phyloP scores from a whole-genome alignment of 1,140 invertebrate species.

The Zaprionus gabonicus region DNA sequence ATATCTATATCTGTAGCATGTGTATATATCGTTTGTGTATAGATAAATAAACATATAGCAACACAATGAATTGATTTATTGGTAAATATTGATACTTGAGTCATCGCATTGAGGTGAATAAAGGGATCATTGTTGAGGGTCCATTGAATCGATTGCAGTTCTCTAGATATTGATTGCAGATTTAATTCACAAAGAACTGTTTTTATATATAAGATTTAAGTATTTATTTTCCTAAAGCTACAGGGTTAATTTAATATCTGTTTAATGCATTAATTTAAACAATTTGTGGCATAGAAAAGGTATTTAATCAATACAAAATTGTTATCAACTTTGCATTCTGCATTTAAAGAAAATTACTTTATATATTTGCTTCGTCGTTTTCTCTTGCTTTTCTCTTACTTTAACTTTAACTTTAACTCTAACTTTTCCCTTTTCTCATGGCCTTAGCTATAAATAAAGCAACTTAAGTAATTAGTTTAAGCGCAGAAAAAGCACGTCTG shows the following conservation, averaged over 20 bases:
- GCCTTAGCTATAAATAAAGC: background rate
- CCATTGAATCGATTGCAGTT: too few relatives aligned
- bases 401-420: background rate
- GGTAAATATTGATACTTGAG: constrained; percentile 37
- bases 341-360: background rate
- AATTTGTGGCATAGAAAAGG: too few relatives aligned
- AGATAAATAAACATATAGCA: constrained; percentile 28
- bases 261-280: too few relatives aligned
- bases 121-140: too few relatives aligned
- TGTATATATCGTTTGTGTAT: constrained; percentile 7
- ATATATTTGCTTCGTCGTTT: background rate
- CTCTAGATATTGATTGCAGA: too few relatives aligned
- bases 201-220: too few relatives aligned
- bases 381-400: background rate
- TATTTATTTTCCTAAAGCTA: too few relatives aligned
- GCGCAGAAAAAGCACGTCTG: background rate
- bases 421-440: background rate
- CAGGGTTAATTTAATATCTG: too few relatives aligned
- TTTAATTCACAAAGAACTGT: too few relatives aligned
- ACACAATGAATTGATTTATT: constrained; percentile 45
- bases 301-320: too few relatives aligned
- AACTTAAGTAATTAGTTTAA: background rate
- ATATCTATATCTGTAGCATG: background rate
- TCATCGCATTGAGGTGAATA: background rate
- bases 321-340: too few relatives aligned